A percentile compares a stretch with the other conserved stretches of the same genome.
phyloP scores from a whole-genome alignment of 1,140 invertebrate genomes.

The Cotesia chilonis region DNA sequence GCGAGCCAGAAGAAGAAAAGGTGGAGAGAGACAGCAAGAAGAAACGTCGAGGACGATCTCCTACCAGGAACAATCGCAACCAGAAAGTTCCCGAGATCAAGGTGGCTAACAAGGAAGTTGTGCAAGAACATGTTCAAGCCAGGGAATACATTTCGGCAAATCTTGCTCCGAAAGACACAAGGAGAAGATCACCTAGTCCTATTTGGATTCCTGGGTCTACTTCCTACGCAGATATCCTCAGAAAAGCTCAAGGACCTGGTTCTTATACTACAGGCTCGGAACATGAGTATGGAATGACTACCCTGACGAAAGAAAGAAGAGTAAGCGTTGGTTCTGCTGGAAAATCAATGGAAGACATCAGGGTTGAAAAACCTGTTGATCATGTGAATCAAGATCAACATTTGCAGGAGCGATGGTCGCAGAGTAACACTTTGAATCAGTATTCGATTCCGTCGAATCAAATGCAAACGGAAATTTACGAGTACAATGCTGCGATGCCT shows the following conservation, averaged over 20 bases:
- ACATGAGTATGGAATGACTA: slow-evolving; percentile 6
- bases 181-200: slow-evolving; percentile 72
- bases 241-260: slow-evolving; percentile 62
- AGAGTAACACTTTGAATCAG: slow-evolving; percentile 39
- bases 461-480: slow-evolving; percentile 52
- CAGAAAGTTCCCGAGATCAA: slow-evolving; percentile 37
- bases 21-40: slow-evolving; percentile 17
- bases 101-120: slow-evolving; percentile 16
- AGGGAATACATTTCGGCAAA: neutral
- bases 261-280: slow-evolving; percentile 43
- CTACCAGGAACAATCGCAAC: slow-evolving; percentile 44
- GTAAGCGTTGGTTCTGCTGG: no score
- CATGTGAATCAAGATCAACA: neutral
- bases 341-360: no score
- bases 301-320: no score
- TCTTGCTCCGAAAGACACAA: slow-evolving; percentile 49
- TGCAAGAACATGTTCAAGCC: neutral
- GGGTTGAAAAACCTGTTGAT: no score
- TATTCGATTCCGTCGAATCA: slow-evolving; percentile 40
- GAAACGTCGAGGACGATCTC: slow-evolving; percentile 52
- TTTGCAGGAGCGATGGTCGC: slow-evolving; percentile 20
- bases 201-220: slow-evolving; percentile 77
- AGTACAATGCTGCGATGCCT: slow-evolving; percentile 65
- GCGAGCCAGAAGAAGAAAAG: neutral
- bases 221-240: slow-evolving; percentile 80